Evolutionary conservation across 2,888 invertebrate species (phyloP), one percentile per base, ranked within the genome.

Genomic region (Eupithecia centaureata): DNA sequence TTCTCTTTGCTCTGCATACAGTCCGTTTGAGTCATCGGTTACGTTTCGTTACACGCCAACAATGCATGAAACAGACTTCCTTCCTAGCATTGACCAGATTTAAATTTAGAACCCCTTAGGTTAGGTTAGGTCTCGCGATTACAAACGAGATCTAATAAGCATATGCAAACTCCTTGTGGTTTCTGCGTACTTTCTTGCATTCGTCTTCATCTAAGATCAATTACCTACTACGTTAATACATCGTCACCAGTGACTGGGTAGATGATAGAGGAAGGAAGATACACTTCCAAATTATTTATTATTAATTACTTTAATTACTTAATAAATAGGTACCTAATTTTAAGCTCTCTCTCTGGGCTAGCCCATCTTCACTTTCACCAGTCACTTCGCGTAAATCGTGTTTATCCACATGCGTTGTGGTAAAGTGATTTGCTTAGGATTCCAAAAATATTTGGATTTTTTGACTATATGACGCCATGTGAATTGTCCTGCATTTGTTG

Each of bases 41-140:
- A 72, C 77, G 73, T 72, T 59, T 73, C 78, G 78, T 74, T 66
- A 75, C 68, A 56, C 73, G 63, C 59, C 57, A 64, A 80, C 81
- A 81, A 81, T 77, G 78, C 65, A 42, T 54, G 54, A 57, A 61
- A 22, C 60, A 47, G 65, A 67, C 70, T 67, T 64, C 63, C 67
- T 70, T 77, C 76, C 22, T 63, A 59, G 63, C 67, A 67, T 54
- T 63, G 62, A 63, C 67, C 60, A 60, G 38, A 27, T 70, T 47
- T 76, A 77, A 75, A 82, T 81, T 62, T 56, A 56, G 56, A 56
- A 56, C 15, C 52, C 25, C 25, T 13, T 28, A 54, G 54, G 18
- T 30, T 56, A 56, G n/a, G 27, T 27, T 52, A 25, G 52, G 52
- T 52, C 47, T 47, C 12, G 47, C 47, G 22, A 42, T 18, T 38